Base-by-base conservation (phyloP, 1,140 invertebrate genomes). In the Brachionus koreanus region DNA sequence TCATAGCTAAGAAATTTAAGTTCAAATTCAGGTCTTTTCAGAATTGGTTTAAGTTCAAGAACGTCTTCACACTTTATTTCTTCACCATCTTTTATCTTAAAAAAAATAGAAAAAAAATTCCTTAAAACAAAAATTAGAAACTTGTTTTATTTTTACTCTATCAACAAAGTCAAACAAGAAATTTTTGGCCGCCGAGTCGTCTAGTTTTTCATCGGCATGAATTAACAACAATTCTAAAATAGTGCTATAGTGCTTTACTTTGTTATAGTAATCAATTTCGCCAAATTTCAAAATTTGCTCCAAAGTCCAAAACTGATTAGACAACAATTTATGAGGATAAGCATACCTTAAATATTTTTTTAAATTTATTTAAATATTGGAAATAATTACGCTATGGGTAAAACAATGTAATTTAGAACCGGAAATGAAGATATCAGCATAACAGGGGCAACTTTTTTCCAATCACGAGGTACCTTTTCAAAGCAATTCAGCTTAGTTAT, bases 371-470 rank as follows among this genome's bases (percentile, higher is more conserved):
- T n/a, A 61, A 61, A 61, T 10, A 23, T 39, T 25, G 1, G 57
- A 35, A 42, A 25, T 37, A 65, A 63, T 79, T 79, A 79, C 76
- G 76, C 76, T 42, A 79, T 61, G 0, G 76, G 76, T 79, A 79
- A 7, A 79, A 79, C 37, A 19, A 79, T 61, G n/a, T 79, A 79
- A 23, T 57, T 79, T 10, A 79, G 35, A 35, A 79, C n/a, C 25
- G 76, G 76, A 79, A 79, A 43, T 39, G 76, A 42, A 10, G 61
- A 61, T 10, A 65, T n/a, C 2, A 65, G 19, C 76, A 79, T 79
- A 19, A 79, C 49, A 19, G 76, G 76, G 1, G 76, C 76, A 7
- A 79, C 61, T 79, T 65, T 79, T 61, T 61, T 57, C 76, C 76
- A 79, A 49, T 79, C 76, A 43, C 76, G 76, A 5, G 76, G 46